Percentiles rank a stretch among this genome's conserved stretches.
These are phyloP conservation scores for Drosophila mojavensis DNA, from an alignment of 1,140 invertebrate species.

Conservation along the genomic window DNA sequence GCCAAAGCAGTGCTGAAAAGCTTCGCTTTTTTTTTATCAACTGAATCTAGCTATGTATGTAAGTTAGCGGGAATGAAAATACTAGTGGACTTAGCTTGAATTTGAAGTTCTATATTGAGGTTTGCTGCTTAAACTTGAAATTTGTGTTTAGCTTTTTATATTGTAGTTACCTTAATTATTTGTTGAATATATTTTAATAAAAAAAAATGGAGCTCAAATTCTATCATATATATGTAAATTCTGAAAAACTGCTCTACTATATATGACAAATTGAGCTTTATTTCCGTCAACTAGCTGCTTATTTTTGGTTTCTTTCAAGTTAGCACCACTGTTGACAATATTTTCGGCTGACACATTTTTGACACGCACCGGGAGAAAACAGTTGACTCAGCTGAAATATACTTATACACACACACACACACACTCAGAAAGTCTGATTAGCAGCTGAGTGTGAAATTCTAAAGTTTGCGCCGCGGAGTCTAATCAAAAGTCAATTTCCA, in stretches of 20 bases:
- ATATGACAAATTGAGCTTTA: no score
- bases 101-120: not conserved
- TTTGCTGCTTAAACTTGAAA: no score
- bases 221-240: no score
- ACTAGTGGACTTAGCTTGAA: not conserved
- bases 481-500: conserved; percentile 40
- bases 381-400: conserved; percentile 42
- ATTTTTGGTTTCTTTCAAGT: not conserved
- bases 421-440: conserved; percentile 31
- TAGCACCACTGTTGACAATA: conserved; percentile 7
- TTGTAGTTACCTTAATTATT: no score
- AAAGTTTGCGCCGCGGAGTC: not conserved
- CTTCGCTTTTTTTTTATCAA: conserved; percentile 11
- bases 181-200: no score
- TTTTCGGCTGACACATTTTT: conserved; percentile 42
- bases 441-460: conserved; percentile 38
- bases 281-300: no score
- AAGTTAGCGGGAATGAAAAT: not conserved
- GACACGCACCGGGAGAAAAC: conserved; percentile 56
- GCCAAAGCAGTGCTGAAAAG: conserved; percentile 6
- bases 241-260: no score
- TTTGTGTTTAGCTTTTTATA: not conserved
- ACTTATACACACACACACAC: not conserved
- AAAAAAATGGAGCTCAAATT: no score
- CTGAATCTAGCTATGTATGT: not conserved